Conservation (phyloP, 2,113 vertebrate genomes). For the Riparia riparia region DNA sequence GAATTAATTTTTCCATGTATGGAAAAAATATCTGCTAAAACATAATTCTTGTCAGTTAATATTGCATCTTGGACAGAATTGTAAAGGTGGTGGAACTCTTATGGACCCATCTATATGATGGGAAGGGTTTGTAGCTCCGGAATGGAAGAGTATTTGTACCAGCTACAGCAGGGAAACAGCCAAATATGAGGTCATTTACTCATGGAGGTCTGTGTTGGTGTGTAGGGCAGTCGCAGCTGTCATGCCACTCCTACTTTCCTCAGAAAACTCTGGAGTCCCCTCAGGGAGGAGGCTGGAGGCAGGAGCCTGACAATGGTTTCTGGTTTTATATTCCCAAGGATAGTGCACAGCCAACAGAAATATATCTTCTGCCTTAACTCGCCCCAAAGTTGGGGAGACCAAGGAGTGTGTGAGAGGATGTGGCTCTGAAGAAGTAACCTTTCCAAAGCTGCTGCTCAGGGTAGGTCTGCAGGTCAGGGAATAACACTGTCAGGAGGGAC, state of each 20-base stretch:
- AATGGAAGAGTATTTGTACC: not conserved
- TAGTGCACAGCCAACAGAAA: not conserved
- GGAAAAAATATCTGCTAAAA: not conserved
- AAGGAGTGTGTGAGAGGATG: not conserved
- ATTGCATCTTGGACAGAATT: not conserved
- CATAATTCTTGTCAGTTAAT: not conserved
- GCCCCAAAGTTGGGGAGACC: not conserved
- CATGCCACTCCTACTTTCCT: not conserved
- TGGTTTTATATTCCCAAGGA: not conserved
- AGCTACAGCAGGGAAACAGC: not conserved
- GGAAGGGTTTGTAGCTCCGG: not conserved
- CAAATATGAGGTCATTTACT: not conserved
- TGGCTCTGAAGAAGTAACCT: not conserved
- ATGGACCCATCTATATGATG: accelerated
- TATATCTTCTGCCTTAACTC: not conserved
- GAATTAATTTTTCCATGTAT: not conserved
- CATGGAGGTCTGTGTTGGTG: no score
- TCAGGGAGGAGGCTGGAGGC: not conserved
- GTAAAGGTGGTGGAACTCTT: not conserved
- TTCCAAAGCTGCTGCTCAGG: not conserved
- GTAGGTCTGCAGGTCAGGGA: not conserved
- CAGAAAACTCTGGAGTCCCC: not conserved
- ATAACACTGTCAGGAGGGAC: not conserved
- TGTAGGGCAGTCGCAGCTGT: not conserved
- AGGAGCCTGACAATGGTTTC: not conserved